Evolutionary conservation across 2,888 invertebrate genomes (phyloP).

Genomic region (Pemphredon lugubris): DNA sequence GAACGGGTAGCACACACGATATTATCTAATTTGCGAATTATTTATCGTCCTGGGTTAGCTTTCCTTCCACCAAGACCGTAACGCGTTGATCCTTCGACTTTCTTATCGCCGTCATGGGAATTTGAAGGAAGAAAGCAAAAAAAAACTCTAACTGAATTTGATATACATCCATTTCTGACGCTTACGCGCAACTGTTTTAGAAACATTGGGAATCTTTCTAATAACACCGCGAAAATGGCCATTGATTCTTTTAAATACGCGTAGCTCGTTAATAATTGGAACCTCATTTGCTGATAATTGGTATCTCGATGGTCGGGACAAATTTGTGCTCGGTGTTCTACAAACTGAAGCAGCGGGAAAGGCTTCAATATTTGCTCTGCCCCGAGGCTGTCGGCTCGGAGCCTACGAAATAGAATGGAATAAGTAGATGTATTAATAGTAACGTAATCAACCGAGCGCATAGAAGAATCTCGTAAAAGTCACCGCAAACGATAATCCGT

Average conservation of each 20-base stretch:
- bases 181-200: slow-evolving; percentile 5
- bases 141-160: too few species aligned
- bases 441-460: too few species aligned
- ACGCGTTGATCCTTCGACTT: neutral
- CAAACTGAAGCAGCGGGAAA: neutral
- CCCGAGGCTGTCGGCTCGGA: neutral
- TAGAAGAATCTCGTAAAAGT: too few species aligned
- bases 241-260: too few species aligned
- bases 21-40: slow-evolving; percentile 53
- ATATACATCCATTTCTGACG: too few species aligned
- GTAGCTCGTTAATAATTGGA: slow-evolving; percentile 29
- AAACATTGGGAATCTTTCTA: too few species aligned
- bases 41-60: slow-evolving; percentile 22
- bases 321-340: neutral
- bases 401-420: neutral
- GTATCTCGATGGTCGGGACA: too few species aligned
- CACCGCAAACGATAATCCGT: too few species aligned
- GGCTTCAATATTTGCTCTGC: slow-evolving; percentile 1
- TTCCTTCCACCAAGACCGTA: neutral
- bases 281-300: slow-evolving; percentile 33
- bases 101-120: too few species aligned
- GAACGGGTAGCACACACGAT: slow-evolving; percentile 35
- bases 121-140: too few species aligned
- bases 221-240: too few species aligned
- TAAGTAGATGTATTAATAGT: slow-evolving; percentile 6